Conservation (phyloP, 2,797 vertebrate genomes). For the Kryptopterus vitreolus region DNA sequence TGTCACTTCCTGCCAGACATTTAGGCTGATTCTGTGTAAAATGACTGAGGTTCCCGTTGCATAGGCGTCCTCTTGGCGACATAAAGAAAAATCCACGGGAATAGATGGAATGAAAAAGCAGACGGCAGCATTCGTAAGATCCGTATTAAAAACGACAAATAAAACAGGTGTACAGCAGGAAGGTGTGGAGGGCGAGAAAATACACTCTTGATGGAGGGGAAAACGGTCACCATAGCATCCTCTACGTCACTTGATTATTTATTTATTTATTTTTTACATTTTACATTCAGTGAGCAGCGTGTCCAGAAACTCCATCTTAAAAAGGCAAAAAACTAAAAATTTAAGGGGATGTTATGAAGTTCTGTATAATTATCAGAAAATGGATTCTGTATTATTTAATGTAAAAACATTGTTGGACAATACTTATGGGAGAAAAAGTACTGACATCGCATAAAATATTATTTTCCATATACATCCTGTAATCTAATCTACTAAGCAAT, state of each 20-base stretch:
- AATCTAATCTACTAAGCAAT: too few species aligned
- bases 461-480: background rate
- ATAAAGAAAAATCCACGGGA: background rate
- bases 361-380: background rate
- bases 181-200: too few species aligned
- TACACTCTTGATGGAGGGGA: conserved; percentile 40
- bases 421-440: too few species aligned
- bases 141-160: conserved; percentile 49
- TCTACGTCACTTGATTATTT: background rate
- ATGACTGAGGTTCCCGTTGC: background rate
- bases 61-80: background rate
- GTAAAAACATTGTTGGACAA: background rate
- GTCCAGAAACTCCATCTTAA: background rate
- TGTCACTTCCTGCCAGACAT: conserved; percentile 9
- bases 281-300: background rate
- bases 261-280: background rate
- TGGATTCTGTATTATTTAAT: background rate
- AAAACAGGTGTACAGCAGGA: conserved; percentile 69
- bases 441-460: background rate
- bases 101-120: background rate
- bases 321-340: background rate
- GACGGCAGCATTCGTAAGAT: conserved; percentile 51
- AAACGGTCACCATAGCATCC: conserved; percentile 55
- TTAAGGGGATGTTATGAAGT: background rate
- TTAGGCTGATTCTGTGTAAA: background rate